Evolutionary conservation across 2,113 vertebrate genomes (phyloP).

Genomic region (Poeciliopsis occidentalis): DNA sequence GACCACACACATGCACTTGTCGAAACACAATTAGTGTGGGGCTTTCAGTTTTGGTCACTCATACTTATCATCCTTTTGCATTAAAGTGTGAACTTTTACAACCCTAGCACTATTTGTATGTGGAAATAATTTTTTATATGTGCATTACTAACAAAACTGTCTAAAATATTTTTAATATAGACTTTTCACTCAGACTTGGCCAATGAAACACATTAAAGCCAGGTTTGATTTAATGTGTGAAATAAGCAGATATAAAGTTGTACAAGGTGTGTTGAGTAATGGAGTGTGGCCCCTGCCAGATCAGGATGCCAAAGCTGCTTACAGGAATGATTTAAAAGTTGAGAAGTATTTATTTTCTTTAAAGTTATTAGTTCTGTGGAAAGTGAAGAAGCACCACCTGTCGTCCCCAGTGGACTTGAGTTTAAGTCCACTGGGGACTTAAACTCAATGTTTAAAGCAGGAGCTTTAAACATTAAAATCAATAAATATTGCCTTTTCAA

Average conservation of each 20-base stretch:
- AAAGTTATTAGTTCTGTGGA: conserved; percentile 4
- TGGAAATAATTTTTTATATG: conserved; percentile 19
- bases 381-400: too few species aligned
- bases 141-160: conserved; percentile 8
- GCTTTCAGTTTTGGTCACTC: conserved; percentile 18
- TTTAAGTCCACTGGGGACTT: neutral
- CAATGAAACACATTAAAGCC: conserved; percentile 23
- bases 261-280: too few species aligned
- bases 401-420: too few species aligned
- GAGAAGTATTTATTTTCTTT: conserved; percentile 7
- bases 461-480: conserved; percentile 1
- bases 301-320: too few species aligned
- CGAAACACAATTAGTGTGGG: neutral
- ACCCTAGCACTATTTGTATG: conserved; percentile 7
- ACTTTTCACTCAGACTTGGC: conserved; percentile 20
- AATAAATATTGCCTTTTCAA: neutral
- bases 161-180: conserved; percentile 20
- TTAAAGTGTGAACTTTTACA: conserved; percentile 1
- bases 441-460: too few species aligned
- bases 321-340: too few species aligned
- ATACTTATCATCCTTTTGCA: neutral
- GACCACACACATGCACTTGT: neutral
- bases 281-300: too few species aligned
- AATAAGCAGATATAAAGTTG: too few species aligned
- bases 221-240: conserved; percentile 5